These are phyloP conservation scores for Mixornis gularis DNA, from an alignment of 2,113 vertebrate species.

Conservation along the genomic window DNA sequence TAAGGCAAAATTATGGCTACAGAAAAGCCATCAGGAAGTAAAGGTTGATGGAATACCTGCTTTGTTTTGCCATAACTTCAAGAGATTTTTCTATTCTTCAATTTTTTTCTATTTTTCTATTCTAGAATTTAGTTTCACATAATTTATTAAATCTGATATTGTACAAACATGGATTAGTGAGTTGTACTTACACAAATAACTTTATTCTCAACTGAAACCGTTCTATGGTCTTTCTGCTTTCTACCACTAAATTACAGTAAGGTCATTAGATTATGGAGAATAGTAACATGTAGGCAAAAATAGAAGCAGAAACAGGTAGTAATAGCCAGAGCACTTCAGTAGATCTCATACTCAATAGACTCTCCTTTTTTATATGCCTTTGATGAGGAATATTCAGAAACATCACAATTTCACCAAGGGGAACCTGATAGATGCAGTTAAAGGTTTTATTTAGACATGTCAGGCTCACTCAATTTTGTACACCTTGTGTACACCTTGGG, in stretches of 20 bases:
- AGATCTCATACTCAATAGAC: not conserved
- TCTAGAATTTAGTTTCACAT: not conserved
- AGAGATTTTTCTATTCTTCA: not conserved
- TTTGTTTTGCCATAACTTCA: not conserved
- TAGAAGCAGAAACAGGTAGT: not conserved
- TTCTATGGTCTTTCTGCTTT: conserved; percentile 28
- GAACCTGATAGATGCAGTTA: not conserved
- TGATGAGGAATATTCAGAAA: not conserved
- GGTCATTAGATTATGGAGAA: not conserved
- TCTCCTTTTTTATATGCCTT: not conserved
- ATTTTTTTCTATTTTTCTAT: too few relatives aligned
- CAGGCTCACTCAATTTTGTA: not conserved
- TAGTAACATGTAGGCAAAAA: not conserved
- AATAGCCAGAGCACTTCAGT: not conserved
- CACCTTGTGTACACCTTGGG: not conserved
- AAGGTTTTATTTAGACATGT: not conserved
- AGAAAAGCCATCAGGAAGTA: not conserved
- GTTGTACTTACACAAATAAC: not conserved
- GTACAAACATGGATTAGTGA: not conserved
- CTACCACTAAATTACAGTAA: not conserved
- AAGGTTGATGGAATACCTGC: not conserved
- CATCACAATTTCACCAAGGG: not conserved
- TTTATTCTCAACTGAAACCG: conserved; percentile 3
- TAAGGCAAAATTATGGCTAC: not conserved
- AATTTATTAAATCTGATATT: not conserved